A percentile compares a stretch with the other conserved stretches of the same genome.
phyloP scores from a whole-genome alignment of 1,140 invertebrate species.

The Temnothorax nylanderi region DNA sequence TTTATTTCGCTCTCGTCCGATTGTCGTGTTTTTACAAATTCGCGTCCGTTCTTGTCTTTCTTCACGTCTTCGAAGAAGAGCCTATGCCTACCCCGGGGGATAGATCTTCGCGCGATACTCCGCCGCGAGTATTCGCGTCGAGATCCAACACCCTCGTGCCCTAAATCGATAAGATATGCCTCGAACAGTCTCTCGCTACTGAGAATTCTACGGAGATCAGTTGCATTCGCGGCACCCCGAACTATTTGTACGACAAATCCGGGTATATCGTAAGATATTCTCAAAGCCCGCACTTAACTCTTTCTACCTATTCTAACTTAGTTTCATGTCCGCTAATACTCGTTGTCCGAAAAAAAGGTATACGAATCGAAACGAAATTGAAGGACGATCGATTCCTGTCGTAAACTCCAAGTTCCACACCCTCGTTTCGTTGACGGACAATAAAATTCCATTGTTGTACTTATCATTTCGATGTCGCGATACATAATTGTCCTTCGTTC shows the following conservation, averaged over 20 bases:
- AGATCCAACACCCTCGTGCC: background rate
- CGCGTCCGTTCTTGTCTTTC: slow-evolving; percentile 16
- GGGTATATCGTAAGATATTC: background rate
- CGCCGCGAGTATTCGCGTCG: background rate
- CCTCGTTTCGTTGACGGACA: slow-evolving; percentile 41
- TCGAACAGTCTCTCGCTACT: slow-evolving; percentile 23
- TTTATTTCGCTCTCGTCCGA: slow-evolving; percentile 46
- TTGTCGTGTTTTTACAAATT: slow-evolving; percentile 68
- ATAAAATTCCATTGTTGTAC: slow-evolving; percentile 59
- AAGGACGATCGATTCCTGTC: slow-evolving; percentile 28
- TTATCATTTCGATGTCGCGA: slow-evolving; percentile 54
- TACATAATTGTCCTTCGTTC: slow-evolving; percentile 4
- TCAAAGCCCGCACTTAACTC: slow-evolving; percentile 1
- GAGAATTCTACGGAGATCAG: slow-evolving; percentile 21
- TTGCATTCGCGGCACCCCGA: slow-evolving; percentile 1
- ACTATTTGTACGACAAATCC: background rate
- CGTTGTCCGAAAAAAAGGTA: slow-evolving; percentile 15
- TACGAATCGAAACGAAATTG: slow-evolving; percentile 18
- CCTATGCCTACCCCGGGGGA: background rate
- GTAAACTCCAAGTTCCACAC: background rate
- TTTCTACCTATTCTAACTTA: slow-evolving; percentile 33
- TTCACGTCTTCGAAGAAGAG: slow-evolving; percentile 6
- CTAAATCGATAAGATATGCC: slow-evolving; percentile 33
- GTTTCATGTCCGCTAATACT: slow-evolving; percentile 22
- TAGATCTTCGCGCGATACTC: background rate